Base-by-base conservation (phyloP, 1,140 invertebrate genomes). In the Brachionus koreanus region DNA sequence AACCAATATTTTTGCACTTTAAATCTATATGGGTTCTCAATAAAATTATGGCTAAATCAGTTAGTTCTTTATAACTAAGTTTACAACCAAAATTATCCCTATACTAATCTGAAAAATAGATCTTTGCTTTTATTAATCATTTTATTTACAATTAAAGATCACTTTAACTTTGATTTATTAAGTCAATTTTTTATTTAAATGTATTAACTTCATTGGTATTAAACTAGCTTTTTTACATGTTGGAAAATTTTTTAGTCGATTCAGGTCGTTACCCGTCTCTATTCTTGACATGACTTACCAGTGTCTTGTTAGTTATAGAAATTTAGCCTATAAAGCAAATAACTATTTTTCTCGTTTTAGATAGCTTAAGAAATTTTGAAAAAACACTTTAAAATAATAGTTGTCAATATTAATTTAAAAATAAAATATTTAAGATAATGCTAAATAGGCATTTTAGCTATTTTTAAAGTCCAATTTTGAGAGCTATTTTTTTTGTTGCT, bases 321-420 rank as follows among this genome's bases (percentile, higher is more conserved):
- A 19, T 19, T 57, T 19, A 57, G 19, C 16, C n/a, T 19, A 19
- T 6, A 57, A 16, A 23, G 19, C 9, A 57, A 57, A 57, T 19
- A 46, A n/a, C 13, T 46, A 46, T 9, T 23, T 57, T 57, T 29
- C 29, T 29, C 1, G 29, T 29, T 29, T 29, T 29, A 29, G 1
- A 29, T 29, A 29, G 16, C 49, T 57, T 49, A n/a, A 49, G 16
- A 16, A 49, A 49, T 49, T 16, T 49, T n/a, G 43, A 49, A 49
- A 49, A 49, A 49, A 49, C 43, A 49, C 43, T 49, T 49, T 57
- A 57, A 57, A 52, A 23, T n/a, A n/a, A n/a, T 57, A 57, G 49
- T 57, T 57, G 49, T 57, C 49, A 57, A 57, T 57, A 57, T n/a
- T 57, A 57, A 57, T 57, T 57, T 57, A 9, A 57, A 57, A 57